These are phyloP conservation scores for Hirundo rustica DNA, from an alignment of 2,797 vertebrate species.

Conservation along the genomic window DNA sequence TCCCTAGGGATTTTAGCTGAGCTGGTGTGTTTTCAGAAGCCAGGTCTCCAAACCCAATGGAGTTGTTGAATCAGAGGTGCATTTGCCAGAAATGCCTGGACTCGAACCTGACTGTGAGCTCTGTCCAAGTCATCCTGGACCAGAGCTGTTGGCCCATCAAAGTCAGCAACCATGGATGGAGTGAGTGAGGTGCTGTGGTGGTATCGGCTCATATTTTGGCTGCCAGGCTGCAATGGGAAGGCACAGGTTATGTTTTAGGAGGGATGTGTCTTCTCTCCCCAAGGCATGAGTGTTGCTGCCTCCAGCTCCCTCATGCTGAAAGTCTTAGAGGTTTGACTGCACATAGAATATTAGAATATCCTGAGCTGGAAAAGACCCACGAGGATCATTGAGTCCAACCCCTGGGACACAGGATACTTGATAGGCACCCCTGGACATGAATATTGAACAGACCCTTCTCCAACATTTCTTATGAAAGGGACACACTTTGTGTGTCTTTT, in stretches of 20 bases:
- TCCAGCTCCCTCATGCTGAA: neutral
- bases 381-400: neutral
- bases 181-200: neutral
- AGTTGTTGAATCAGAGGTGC: neutral
- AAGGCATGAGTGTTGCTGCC: neutral
- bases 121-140: neutral
- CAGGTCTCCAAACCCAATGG: neutral
- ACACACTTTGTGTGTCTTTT: neutral
- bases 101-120: neutral
- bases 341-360: neutral
- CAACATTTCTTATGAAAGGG: neutral
- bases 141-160: neutral
- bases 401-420: neutral
- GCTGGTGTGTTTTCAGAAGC: neutral
- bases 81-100: neutral
- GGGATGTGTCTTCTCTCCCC: neutral
- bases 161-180: neutral
- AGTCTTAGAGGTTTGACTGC: neutral
- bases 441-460: neutral
- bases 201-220: neutral
- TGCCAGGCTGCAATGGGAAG: neutral
- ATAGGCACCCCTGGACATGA: neutral
- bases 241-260: neutral
- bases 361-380: neutral
- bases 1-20: neutral